Percentiles rank a stretch among this genome's conserved stretches.
These are phyloP conservation scores for Erebia ligea DNA, from an alignment of 2,888 invertebrate species.

Conservation along the genomic window DNA sequence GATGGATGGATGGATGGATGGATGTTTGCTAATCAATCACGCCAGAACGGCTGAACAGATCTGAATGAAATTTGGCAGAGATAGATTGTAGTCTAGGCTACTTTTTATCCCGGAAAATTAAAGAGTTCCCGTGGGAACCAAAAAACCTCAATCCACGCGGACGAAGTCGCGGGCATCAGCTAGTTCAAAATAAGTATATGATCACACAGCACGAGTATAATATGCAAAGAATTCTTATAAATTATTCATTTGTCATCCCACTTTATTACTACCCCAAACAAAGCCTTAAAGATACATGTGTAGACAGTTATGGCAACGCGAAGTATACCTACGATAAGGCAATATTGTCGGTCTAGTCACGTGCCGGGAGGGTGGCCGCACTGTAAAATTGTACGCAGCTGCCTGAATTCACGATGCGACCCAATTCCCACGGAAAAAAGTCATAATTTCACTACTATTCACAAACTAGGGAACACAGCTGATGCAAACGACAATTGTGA, in stretches of 20 bases:
- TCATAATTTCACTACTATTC: conserved; percentile 46
- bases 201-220: neutral
- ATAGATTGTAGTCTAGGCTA: no score
- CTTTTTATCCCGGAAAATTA: no score
- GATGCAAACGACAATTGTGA: conserved; percentile 32
- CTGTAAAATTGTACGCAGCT: conserved; percentile 72
- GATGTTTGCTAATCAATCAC: no score
- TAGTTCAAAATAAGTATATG: no score
- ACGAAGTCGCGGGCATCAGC: no score
- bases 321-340: conserved; percentile 52
- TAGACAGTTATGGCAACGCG: conserved; percentile 52
- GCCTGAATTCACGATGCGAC: conserved; percentile 54
- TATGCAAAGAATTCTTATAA: conserved; percentile 5
- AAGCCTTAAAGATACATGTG: conserved; percentile 45
- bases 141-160: no score
- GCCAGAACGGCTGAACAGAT: no score
- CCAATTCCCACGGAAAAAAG: conserved; percentile 55
- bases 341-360: conserved; percentile 61
- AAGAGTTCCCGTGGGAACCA: no score
- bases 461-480: conserved; percentile 36
- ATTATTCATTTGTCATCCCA: conserved; percentile 19
- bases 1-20: no score
- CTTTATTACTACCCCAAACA: conserved; percentile 23
- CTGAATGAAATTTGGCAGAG: no score
- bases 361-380: conserved; percentile 56